Evolutionary conservation across 2,888 invertebrate species (phyloP), one percentile per base, ranked within the genome.

Genomic region (Tipula confusa): DNA sequence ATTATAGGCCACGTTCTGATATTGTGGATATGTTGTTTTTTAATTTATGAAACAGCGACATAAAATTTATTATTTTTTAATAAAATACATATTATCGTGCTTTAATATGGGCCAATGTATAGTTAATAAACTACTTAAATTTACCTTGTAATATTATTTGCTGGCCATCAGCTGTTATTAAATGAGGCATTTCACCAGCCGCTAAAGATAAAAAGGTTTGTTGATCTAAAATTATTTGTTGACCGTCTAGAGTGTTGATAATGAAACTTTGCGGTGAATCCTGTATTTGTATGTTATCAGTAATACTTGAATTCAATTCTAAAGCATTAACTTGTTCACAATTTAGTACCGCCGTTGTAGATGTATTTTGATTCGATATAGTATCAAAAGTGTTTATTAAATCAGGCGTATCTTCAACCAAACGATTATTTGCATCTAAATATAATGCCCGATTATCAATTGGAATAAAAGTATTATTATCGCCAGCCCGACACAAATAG

Each of bases 401-500:
- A 13, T 80, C 82, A 36, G 82, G 33, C 18, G 28, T n/a, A 13
- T 29, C 82, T 18, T 88, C 88, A 48, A 88, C 87, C 85, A 88
- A 84, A 83, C 87, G 88, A 85, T 87, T 87, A 64, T 87, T 87
- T 36, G 85, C 86, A 82, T 89, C 88, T 85, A 89, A 84, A 85
- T 88, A 89, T 18, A 89, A 84, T 0, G 88, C 88, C 64, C 87
- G 93, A 86, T 94, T 93, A 87, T 95, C 94, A 64, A 95, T 91
- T 0, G 94, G 94, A 24, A 93, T 93, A 83, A 94, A 91, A 81
- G 93, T 93, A 79, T 94, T 93, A 84, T 93, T 92, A 85, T 94
- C 94, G 86, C 94, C 93, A n/a, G 94, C 90, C 0, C 93, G 91
- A 85, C 95, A 94, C 36, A 95, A 90, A 87, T 94, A 94, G 87